Evolutionary conservation across 2,888 invertebrate genomes (phyloP).

Genomic region (Callyntrura guangdongensis): DNA sequence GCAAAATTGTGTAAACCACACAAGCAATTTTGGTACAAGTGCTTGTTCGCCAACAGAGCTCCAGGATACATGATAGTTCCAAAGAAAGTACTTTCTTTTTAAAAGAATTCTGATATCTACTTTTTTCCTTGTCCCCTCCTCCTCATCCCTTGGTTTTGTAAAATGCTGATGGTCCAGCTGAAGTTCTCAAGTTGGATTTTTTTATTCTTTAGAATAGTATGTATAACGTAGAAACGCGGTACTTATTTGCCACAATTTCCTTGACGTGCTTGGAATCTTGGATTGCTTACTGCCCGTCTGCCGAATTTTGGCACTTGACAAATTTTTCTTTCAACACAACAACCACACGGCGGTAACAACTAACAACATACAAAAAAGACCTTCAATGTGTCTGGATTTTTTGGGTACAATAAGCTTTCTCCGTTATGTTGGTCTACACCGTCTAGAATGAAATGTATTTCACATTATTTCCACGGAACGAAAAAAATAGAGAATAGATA

Average conservation of each 20-base stretch:
- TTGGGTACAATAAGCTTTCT: not conserved
- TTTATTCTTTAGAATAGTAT: not conserved
- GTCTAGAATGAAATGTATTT: slow-evolving; percentile 28
- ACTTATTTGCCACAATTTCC: slow-evolving; percentile 40
- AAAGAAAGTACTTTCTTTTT: not conserved
- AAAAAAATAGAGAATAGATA: too few relatives aligned
- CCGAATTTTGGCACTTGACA: slow-evolving; percentile 54
- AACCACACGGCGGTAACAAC: slow-evolving; percentile 20
- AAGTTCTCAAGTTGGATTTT: not conserved
- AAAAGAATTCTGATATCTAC: not conserved
- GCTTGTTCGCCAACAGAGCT: not conserved
- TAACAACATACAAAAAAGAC: slow-evolving; percentile 19
- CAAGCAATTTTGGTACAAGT: not conserved
- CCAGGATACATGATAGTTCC: not conserved
- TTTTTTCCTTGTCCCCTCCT: not conserved
- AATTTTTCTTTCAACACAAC: slow-evolving; percentile 27
- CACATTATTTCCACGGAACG: slow-evolving; percentile 27
- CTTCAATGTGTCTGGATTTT: not conserved
- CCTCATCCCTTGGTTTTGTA: not conserved
- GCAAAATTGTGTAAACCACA: not conserved
- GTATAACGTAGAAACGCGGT: slow-evolving; percentile 8
- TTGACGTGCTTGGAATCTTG: slow-evolving; percentile 53
- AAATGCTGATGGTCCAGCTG: slow-evolving; percentile 33
- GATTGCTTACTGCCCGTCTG: slow-evolving; percentile 1
- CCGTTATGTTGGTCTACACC: slow-evolving; percentile 7